Evolutionary conservation across 2,888 invertebrate species (phyloP), one percentile per base, ranked within the genome.

Genomic region (Pristionchus entomophagus): DNA sequence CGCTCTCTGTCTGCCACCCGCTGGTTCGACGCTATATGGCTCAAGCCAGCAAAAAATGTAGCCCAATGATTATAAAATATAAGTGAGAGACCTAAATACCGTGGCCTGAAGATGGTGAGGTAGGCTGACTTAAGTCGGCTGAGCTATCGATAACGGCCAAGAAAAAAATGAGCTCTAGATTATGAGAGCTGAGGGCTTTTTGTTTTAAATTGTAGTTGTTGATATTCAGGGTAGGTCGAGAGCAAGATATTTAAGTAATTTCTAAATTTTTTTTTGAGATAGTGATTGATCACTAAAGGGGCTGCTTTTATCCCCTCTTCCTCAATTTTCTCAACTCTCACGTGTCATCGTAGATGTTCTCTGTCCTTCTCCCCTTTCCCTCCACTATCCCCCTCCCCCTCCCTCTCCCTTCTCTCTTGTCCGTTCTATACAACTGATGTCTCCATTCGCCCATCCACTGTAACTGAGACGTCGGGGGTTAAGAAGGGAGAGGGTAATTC

Each of bases 101-200:
- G 56, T 53, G 38, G 38, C 38, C 53, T 22, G 85, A 85, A 85
- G 53, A 85, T 38, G 77, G 56, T 59, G 85, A 73, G 85, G 85
- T 85, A 85, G 85, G 56, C 56, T 56, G 38, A 32, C 29, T 45
- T 29, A 73, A 49, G 53, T 38, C 17, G 77, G 41, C 56, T 85
- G 85, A 85, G 85, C 45, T 45, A 77, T 85, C 53, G 73, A 85
- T 51, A 85, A 85, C 29, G 53, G 38, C 38, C 45, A 38, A 35
- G 26, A 85, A 53, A 85, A 77, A 77, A 85, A 77, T 85, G 85
- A 53, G n/a, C n/a, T n/a, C n/a, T n/a, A n/a, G 85, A 85, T 85
- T 85, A 85, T 85, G 85, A 85, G 85, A 85, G 85, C 73, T 85
- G 85, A 85, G 85, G 85, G 85, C 85, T 84, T 65, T 49, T 45